phyloP scores from a whole-genome alignment of 2,113 vertebrate species.

The Prietella phreatophila region DNA sequence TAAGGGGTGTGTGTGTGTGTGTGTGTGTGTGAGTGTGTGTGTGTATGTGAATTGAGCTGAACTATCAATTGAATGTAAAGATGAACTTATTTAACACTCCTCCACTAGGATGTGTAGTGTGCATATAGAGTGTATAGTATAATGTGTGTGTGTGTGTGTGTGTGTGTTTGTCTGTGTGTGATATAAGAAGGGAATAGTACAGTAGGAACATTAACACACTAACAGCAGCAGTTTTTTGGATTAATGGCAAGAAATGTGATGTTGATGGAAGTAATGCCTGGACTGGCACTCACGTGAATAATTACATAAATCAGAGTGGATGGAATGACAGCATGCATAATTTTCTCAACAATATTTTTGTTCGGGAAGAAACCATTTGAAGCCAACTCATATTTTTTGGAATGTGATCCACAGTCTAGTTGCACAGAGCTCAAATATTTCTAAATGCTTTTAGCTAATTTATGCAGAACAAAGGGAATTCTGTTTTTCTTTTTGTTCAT shows the following conservation, averaged over 20 bases:
- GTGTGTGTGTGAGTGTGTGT: conserved; percentile 62
- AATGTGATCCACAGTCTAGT: not conserved
- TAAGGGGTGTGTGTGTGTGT: not conserved
- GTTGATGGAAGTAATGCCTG: not conserved
- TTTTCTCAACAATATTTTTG: not conserved
- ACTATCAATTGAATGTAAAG: not conserved
- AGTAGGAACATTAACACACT: not conserved
- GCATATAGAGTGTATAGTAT: not conserved
- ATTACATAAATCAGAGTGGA: not conserved
- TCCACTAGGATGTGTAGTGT: not conserved
- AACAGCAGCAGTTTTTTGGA: not conserved
- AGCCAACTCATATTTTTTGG: not conserved
- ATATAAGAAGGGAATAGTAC: not conserved
- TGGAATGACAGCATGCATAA: not conserved
- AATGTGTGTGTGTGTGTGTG: not conserved
- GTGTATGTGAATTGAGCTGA: conserved; percentile 73
- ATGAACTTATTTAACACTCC: not conserved
- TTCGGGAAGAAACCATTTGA: not conserved
- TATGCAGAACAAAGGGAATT: not conserved
- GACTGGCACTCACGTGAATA: not conserved
- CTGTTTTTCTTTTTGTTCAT: not conserved
- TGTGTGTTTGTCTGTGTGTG: not conserved
- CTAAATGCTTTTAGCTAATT: conserved; percentile 1
- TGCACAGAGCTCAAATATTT: not conserved
- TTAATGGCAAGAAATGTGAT: not conserved